Conservation (phyloP, 2,888 invertebrate genomes). For the Dinocampus coccinellae region DNA sequence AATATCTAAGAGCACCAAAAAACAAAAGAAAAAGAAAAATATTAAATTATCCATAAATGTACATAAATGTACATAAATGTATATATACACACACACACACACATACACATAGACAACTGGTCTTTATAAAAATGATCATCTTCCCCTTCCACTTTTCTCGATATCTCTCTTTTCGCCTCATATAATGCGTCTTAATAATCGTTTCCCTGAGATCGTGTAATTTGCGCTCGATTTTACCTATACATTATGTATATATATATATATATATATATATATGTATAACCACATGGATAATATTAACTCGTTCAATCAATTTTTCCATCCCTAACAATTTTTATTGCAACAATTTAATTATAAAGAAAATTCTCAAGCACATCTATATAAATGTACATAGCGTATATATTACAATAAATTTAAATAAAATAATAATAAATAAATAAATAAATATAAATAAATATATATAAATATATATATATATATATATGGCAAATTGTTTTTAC, state of each 20-base stretch:
- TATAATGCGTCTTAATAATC: neutral
- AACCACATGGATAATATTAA: neutral
- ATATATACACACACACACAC: neutral
- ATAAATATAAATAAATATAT: no score
- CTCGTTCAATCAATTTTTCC: neutral
- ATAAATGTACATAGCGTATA: no score
- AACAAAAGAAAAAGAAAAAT: neutral
- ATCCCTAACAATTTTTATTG: neutral
- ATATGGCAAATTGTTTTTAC: neutral
- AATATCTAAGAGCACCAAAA: neutral
- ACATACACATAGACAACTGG: no score
- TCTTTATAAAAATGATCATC: neutral
- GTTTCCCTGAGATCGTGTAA: neutral
- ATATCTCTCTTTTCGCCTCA: neutral
- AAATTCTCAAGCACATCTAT: neutral
- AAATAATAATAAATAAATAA: no score
- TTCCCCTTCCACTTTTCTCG: no score
- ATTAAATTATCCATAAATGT: neutral
- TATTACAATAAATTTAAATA: no score
- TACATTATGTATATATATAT: neutral
- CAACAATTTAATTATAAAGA: neutral
- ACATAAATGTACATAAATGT: neutral
- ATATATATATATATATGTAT: neutral
- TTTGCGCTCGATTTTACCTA: neutral
- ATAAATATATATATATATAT: neutral